Evolutionary conservation across 2,797 vertebrate genomes (phyloP).

Genomic region (Paedocypris micromegethes): DNA sequence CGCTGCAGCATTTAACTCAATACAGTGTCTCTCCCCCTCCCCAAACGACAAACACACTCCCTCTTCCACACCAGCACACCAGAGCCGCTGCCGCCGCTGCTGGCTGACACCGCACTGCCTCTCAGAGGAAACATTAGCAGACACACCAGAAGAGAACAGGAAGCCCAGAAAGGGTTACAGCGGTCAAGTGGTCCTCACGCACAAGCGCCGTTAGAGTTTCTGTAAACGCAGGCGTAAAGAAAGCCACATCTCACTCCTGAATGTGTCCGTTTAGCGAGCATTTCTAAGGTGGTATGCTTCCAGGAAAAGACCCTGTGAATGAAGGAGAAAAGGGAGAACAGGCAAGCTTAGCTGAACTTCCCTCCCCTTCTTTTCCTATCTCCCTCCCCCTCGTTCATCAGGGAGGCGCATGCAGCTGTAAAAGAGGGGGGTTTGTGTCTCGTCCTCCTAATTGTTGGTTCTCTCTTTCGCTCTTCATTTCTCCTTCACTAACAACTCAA

Average conservation of each 20-base stretch:
- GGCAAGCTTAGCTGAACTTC: constrained; percentile 38
- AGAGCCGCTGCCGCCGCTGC: constrained; percentile 23
- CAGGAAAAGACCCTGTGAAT: constrained; percentile 41
- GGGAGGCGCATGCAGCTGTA: constrained; percentile 33
- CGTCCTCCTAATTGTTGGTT: constrained; percentile 39
- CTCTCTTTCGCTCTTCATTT: constrained; percentile 38
- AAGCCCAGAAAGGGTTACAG: constrained; percentile 33
- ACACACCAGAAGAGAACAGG: constrained; percentile 36
- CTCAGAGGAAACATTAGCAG: constrained; percentile 40
- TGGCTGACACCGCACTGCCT: constrained; percentile 41
- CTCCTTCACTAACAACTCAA: constrained; percentile 28
- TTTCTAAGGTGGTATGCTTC: constrained; percentile 16
- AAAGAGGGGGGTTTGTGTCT: constrained; percentile 24
- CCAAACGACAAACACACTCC: constrained; percentile 39
- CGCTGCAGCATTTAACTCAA: constrained; percentile 51
- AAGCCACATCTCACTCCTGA: constrained; percentile 21
- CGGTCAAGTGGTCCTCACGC: constrained; percentile 25
- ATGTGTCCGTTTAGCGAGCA: constrained; percentile 18
- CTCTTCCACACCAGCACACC: constrained; percentile 39
- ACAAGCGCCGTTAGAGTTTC: constrained; percentile 27
- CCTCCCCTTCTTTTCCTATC: constrained; percentile 33
- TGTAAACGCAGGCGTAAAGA: constrained; percentile 10
- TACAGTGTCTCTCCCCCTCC: constrained; percentile 45
- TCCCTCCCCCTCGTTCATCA: constrained; percentile 34
- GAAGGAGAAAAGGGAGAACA: constrained; percentile 36